Conservation (phyloP, 2,888 invertebrate species). For the Eilema caniola region DNA sequence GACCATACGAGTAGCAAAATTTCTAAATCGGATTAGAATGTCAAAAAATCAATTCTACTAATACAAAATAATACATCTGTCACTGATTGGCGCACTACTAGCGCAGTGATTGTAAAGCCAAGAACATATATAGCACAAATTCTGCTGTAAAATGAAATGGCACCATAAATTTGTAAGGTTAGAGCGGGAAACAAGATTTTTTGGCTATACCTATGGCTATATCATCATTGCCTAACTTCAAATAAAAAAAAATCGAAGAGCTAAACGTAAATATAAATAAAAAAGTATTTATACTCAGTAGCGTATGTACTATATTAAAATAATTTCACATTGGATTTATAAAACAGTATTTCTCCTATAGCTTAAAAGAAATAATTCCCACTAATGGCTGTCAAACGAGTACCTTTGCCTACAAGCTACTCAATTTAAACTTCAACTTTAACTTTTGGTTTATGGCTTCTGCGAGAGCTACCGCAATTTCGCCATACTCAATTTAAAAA, state of each 20-base stretch:
- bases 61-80: conserved; percentile 1
- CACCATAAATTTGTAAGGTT: neutral
- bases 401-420: conserved; percentile 4
- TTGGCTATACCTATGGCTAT: neutral
- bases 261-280: neutral
- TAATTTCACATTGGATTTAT: neutral
- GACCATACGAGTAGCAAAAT: neutral
- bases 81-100: conserved; percentile 2
- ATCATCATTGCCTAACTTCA: neutral
- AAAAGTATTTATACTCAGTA: neutral
- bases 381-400: neutral
- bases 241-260: neutral
- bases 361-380: neutral
- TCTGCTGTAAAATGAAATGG: neutral
- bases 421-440: neutral
- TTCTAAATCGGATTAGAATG: conserved; percentile 6
- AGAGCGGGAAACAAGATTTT: neutral
- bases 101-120: neutral
- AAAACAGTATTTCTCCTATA: neutral
- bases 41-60: neutral
- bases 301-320: neutral
- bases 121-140: neutral
- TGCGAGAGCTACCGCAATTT: too few relatives aligned
- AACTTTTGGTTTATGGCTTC: too few relatives aligned
- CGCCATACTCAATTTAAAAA: neutral